Evolutionary conservation across 2,797 vertebrate species (phyloP).

Genomic region (Phrynocephalus guinanensis): DNA sequence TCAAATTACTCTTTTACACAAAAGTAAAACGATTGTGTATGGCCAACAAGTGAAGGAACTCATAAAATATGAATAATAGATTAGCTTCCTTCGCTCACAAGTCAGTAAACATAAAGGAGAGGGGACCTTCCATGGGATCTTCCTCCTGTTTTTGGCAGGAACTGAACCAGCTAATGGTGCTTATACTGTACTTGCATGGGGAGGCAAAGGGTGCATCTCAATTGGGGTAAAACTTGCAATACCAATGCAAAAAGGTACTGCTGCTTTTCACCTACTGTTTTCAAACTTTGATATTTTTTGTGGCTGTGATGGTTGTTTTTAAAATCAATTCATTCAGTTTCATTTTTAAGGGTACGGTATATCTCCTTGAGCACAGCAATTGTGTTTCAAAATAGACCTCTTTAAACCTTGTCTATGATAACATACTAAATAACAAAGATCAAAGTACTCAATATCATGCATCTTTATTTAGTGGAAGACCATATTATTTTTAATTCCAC

Average conservation of each 20-base stretch:
- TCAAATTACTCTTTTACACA: not conserved
- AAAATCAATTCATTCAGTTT: conserved; percentile 29
- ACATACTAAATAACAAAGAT: conserved; percentile 34
- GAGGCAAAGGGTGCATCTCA: not conserved
- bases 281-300: not conserved
- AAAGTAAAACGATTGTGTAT: not conserved
- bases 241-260: rapidly evolving
- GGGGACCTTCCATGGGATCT: too few relatives aligned
- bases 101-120: not conserved
- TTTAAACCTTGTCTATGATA: conserved; percentile 52
- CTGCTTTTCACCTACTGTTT: not conserved
- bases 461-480: conserved; percentile 43
- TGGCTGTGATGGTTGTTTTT: not conserved
- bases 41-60: not conserved
- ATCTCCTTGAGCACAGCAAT: conserved; percentile 58
- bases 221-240: not conserved
- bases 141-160: not conserved
- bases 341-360: conserved; percentile 36
- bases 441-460: conserved; percentile 43
- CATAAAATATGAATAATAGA: not conserved
- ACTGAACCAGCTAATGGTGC: rapidly evolving
- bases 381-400: conserved; percentile 47
- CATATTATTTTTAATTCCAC: not conserved
- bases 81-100: not conserved
- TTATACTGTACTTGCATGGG: rapidly evolving